phyloP scores from a whole-genome alignment of 2,888 invertebrate species.

The Stenolophus ochropezus region DNA sequence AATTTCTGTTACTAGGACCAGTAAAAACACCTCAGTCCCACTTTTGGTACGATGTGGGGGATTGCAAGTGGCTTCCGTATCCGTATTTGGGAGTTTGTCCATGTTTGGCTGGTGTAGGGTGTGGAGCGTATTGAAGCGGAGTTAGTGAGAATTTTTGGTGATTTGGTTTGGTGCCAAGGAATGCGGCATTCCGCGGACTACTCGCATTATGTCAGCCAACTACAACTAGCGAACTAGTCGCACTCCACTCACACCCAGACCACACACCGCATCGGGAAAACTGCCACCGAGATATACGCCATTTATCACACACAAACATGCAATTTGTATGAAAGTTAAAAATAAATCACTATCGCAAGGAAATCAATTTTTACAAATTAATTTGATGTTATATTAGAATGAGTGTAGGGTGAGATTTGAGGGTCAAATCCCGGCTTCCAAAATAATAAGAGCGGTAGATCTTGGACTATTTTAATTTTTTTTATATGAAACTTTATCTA shows the following conservation, averaged over 20 bases:
- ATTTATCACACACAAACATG: not conserved
- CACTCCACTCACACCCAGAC: not conserved
- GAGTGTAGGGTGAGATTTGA: no score
- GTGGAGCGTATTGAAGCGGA: conserved; percentile 54
- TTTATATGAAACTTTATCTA: no score
- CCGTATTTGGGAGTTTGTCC: not conserved
- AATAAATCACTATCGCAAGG: no score
- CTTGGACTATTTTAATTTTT: no score
- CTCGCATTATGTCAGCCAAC: conserved; percentile 51
- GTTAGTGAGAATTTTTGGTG: conserved; percentile 57
- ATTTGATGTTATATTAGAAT: no score
- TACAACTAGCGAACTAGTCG: not conserved
- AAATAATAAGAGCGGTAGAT: no score
- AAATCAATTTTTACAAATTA: no score
- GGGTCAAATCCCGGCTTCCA: no score
- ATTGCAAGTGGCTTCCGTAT: not conserved
- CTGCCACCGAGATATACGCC: not conserved
- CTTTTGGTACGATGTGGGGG: no score
- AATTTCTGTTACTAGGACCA: no score
- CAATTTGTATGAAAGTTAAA: no score
- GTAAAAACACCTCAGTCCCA: no score
- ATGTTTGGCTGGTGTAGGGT: not conserved
- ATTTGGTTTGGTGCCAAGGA: conserved; percentile 58
- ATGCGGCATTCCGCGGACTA: conserved; percentile 55
- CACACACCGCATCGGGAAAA: not conserved